Evolutionary conservation across 2,888 invertebrate species (phyloP).

Genomic region (Napeogenes sylphis): DNA sequence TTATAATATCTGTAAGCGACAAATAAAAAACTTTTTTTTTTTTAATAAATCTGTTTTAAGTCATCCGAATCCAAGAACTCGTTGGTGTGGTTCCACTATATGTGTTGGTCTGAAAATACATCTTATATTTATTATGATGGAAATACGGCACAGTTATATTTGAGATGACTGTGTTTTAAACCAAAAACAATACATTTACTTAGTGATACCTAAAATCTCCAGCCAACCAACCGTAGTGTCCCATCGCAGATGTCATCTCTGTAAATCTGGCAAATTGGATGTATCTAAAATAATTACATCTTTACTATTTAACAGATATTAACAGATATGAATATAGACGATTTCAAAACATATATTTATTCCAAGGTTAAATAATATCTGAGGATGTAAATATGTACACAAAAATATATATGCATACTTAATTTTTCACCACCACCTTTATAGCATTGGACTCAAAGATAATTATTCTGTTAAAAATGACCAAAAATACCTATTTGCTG

Average conservation of each 20-base stretch:
- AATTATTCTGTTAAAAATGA: neutral
- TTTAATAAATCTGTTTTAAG: slow-evolving; percentile 3
- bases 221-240: slow-evolving; percentile 56
- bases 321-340: neutral
- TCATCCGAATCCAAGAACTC: slow-evolving; percentile 43
- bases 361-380: neutral
- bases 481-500: slow-evolving; percentile 27
- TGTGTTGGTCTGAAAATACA: slow-evolving; percentile 36
- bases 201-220: slow-evolving; percentile 37
- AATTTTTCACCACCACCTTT: too few relatives aligned
- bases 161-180: neutral
- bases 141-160: neutral
- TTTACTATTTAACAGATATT: neutral
- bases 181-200: neutral
- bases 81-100: slow-evolving; percentile 45
- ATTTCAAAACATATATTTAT: neutral
- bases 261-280: slow-evolving; percentile 48
- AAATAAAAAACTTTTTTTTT: slow-evolving; percentile 1
- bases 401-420: too few relatives aligned
- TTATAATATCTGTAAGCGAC: too few relatives aligned
- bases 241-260: slow-evolving; percentile 47
- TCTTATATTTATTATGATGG: neutral
- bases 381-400: neutral
- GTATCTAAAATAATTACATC: slow-evolving; percentile 38
- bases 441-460: neutral